A percentile compares a stretch with the other conserved stretches of the same genome.
Evolutionary conservation across 2,113 vertebrate species (phyloP).

Genomic region (Naja naja): DNA sequence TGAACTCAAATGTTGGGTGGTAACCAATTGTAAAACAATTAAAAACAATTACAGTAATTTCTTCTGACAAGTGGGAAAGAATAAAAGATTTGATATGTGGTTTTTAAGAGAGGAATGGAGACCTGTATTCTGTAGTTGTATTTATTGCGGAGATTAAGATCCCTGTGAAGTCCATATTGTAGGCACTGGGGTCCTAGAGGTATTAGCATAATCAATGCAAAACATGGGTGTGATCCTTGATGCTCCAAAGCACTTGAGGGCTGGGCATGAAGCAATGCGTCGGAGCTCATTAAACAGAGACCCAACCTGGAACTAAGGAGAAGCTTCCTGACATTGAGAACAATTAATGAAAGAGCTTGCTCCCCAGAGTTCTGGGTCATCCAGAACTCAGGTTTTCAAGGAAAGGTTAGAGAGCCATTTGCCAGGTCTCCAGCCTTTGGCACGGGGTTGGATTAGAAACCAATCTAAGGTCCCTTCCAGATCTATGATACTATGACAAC

Average conservation of each 20-base stretch:
- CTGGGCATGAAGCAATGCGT: not conserved
- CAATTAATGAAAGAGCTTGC: not conserved
- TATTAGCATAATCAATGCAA: not conserved
- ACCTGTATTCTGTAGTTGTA: not conserved
- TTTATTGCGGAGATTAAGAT: not conserved
- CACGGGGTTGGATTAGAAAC: not conserved
- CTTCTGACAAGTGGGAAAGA: not conserved
- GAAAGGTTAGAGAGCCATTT: not conserved
- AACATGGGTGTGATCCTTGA: not conserved
- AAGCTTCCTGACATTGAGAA: not conserved
- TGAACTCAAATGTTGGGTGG: not conserved
- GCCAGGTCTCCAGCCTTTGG: not conserved
- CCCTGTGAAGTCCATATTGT: not conserved
- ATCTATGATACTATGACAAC: not conserved
- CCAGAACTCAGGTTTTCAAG: not conserved
- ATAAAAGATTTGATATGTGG: not conserved
- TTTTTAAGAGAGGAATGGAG: not conserved
- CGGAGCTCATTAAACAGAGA: not conserved
- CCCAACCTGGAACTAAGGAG: not conserved
- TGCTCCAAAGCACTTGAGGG: not conserved
- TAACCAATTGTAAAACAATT: not conserved
- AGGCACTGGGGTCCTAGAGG: not conserved
- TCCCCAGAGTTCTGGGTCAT: not conserved
- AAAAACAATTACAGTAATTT: not conserved
- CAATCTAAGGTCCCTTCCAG: not conserved